A percentile compares a stretch with the other conserved stretches of the same genome.
These are phyloP conservation scores for Nothoprocta pentlandii DNA, from an alignment of 2,113 vertebrate genomes.

Conservation along the genomic window DNA sequence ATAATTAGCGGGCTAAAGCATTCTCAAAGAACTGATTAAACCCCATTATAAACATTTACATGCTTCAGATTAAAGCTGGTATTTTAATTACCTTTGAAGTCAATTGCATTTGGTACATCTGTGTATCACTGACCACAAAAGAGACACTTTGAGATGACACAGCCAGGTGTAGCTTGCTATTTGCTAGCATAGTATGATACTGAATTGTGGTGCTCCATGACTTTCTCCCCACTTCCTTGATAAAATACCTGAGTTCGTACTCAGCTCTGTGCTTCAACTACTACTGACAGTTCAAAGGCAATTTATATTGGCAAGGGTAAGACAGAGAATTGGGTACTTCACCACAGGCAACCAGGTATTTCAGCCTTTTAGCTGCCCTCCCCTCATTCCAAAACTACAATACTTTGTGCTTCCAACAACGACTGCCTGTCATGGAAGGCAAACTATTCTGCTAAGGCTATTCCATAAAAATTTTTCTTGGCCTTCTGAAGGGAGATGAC, in stretches of 20 bases:
- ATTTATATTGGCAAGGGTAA: not conserved
- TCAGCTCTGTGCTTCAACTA: not conserved
- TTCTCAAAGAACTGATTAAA: not conserved
- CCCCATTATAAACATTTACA: not conserved
- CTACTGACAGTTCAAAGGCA: not conserved
- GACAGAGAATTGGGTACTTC: not conserved
- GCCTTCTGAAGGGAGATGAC: not conserved
- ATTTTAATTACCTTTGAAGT: not conserved
- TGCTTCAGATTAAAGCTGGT: not conserved
- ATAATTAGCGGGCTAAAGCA: not conserved
- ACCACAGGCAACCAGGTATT: not conserved
- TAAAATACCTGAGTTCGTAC: not conserved
- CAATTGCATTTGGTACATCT: not conserved
- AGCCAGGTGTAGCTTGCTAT: not conserved
- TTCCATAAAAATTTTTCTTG: not conserved
- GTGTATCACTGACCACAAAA: not conserved
- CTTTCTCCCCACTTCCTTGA: not conserved
- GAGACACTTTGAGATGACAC: not conserved
- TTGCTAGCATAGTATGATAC: not conserved
- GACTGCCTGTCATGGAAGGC: not conserved
- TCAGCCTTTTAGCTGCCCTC: not conserved
- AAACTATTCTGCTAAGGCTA: not conserved
- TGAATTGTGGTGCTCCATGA: not conserved
- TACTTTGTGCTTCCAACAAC: not conserved
- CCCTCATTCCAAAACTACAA: accelerated